These are phyloP conservation scores for Actenoides hombroni DNA, from an alignment of 2,113 vertebrate genomes.

Conservation along the genomic window DNA sequence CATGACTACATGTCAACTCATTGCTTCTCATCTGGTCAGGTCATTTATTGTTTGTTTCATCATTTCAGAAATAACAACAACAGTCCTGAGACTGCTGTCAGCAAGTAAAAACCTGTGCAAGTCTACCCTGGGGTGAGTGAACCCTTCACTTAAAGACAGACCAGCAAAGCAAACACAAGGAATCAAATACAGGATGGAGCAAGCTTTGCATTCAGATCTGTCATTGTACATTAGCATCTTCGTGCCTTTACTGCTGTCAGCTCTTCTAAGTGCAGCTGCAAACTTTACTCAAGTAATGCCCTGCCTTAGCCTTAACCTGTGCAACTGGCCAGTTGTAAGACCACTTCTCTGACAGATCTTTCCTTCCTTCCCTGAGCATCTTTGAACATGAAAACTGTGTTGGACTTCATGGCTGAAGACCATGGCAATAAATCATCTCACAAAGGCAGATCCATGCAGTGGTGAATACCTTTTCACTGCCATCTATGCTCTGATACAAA, in stretches of 20 bases:
- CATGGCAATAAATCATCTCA: background rate
- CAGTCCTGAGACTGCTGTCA: accelerated
- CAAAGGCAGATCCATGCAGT: background rate
- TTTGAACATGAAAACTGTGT: background rate
- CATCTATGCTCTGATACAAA: background rate
- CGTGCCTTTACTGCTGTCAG: background rate
- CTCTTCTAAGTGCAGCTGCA: background rate
- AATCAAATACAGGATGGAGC: background rate
- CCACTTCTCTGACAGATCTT: background rate
- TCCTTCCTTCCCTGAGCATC: background rate
- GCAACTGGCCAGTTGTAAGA: background rate
- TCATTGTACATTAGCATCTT: background rate
- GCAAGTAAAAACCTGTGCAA: background rate
- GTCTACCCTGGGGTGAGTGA: background rate
- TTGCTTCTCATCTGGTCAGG: background rate
- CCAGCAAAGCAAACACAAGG: background rate
- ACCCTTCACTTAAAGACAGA: background rate
- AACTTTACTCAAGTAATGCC: background rate
- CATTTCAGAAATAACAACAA: background rate
- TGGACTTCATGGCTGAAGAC: background rate
- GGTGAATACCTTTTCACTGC: background rate
- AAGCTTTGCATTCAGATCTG: background rate
- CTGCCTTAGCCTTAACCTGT: background rate
- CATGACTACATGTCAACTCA: background rate
- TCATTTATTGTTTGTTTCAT: background rate